Evolutionary conservation across 2,797 vertebrate genomes (phyloP).

Genomic region (Tiaroga cobitis): DNA sequence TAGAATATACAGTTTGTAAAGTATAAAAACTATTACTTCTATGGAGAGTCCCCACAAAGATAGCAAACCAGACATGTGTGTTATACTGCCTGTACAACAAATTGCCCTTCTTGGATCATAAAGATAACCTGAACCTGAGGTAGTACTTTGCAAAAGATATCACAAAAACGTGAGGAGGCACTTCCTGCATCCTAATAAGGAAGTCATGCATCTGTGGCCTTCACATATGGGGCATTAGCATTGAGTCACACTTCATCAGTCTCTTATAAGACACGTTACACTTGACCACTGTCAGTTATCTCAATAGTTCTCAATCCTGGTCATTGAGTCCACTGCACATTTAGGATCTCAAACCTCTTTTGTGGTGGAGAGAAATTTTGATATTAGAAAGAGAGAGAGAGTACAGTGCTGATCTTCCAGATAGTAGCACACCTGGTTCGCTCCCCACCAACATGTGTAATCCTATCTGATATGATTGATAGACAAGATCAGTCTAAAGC

Average conservation of each 20-base stretch:
- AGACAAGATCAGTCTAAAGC: constrained; percentile 1
- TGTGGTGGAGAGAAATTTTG: not conserved
- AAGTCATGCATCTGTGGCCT: not conserved
- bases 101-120: not conserved
- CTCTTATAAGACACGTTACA: not conserved
- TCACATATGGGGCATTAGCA: not conserved
- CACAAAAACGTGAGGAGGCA: not conserved
- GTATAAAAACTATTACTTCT: too few species aligned
- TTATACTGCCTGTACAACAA: not conserved
- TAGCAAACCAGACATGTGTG: not conserved
- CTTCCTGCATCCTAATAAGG: not conserved
- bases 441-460: constrained; percentile 21
- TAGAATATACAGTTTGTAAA: too few species aligned
- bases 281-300: not conserved
- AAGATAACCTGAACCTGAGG: not conserved
- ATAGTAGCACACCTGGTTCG: constrained; percentile 56
- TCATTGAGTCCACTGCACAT: not conserved
- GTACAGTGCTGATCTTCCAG: not conserved
- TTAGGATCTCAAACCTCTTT: not conserved
- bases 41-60: too few species aligned
- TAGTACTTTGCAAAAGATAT: not conserved
- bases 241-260: not conserved
- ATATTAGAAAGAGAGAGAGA: not conserved
- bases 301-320: not conserved
- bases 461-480: constrained; percentile 7